A percentile compares a stretch with the other conserved stretches of the same genome.
These are phyloP conservation scores for Chloromyia formosa DNA, from an alignment of 2,888 invertebrate genomes.

Conservation along the genomic window DNA sequence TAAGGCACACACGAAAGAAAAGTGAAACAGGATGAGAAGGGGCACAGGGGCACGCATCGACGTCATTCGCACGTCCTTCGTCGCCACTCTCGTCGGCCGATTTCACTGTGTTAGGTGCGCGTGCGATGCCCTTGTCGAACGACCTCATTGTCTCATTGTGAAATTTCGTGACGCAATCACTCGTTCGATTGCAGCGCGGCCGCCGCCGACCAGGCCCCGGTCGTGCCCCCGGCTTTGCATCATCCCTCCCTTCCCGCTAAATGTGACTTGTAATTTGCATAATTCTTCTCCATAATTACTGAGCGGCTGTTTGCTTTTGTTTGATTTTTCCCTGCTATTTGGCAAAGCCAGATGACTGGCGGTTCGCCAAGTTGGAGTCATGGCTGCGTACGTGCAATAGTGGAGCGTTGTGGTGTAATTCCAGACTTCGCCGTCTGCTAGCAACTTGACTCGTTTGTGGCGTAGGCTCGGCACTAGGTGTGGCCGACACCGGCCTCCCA, in stretches of 20 bases:
- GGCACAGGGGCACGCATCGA: neutral
- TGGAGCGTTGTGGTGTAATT: constrained; percentile 4
- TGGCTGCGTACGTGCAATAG: constrained; percentile 13
- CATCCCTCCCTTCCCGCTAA: neutral
- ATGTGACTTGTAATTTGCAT: neutral
- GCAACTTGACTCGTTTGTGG: neutral
- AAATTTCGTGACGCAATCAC: constrained; percentile 40
- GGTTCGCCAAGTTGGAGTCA: constrained; percentile 11
- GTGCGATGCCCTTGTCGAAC: constrained; percentile 40
- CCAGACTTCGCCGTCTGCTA: neutral
- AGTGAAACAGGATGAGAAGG: neutral
- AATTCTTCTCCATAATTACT: neutral
- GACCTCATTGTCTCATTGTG: constrained; percentile 41
- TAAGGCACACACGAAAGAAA: neutral
- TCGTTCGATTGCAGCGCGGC: constrained; percentile 30
- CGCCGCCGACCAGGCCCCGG: neutral
- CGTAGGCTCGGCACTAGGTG: constrained; percentile 34
- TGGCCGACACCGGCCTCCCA: constrained; percentile 29
- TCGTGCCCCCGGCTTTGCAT: neutral
- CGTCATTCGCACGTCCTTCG: constrained; percentile 7
- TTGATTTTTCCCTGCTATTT: neutral
- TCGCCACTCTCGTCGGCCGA: neutral
- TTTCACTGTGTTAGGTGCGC: neutral
- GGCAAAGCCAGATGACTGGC: constrained; percentile 18
- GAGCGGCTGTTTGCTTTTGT: neutral